These are phyloP conservation scores for Stercorarius parasiticus DNA, from an alignment of 2,113 vertebrate species.

Conservation along the genomic window DNA sequence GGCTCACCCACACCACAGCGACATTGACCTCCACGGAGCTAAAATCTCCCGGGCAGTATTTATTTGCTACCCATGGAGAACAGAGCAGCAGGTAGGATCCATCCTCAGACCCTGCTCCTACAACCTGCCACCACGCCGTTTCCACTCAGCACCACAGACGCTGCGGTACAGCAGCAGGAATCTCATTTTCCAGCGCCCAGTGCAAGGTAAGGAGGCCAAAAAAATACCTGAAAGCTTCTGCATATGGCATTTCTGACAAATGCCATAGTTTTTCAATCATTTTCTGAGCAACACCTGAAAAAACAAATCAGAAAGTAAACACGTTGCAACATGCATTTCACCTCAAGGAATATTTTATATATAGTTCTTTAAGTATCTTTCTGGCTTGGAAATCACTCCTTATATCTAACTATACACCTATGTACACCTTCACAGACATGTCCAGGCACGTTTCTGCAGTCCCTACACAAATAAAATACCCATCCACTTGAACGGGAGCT, in stretches of 20 bases:
- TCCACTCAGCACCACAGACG: fast-evolving
- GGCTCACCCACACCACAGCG: background rate
- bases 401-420: constrained; percentile 10
- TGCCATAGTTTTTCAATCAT: background rate
- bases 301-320: background rate
- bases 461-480: background rate
- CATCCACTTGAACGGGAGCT: background rate
- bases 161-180: fast-evolving
- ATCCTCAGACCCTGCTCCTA: background rate
- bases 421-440: background rate
- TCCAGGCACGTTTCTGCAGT: constrained; percentile 1
- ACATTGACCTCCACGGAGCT: fast-evolving
- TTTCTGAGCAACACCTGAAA: constrained; percentile 5
- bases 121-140: background rate
- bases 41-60: background rate
- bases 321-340: background rate
- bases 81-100: background rate
- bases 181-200: background rate
- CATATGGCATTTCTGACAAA: background rate
- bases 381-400: background rate
- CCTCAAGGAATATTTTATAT: background rate
- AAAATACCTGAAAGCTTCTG: background rate
- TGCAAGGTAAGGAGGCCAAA: background rate
- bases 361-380: background rate
- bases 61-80: background rate